Evolutionary conservation across 2,888 invertebrate species (phyloP).

Genomic region (Pecten maximus): DNA sequence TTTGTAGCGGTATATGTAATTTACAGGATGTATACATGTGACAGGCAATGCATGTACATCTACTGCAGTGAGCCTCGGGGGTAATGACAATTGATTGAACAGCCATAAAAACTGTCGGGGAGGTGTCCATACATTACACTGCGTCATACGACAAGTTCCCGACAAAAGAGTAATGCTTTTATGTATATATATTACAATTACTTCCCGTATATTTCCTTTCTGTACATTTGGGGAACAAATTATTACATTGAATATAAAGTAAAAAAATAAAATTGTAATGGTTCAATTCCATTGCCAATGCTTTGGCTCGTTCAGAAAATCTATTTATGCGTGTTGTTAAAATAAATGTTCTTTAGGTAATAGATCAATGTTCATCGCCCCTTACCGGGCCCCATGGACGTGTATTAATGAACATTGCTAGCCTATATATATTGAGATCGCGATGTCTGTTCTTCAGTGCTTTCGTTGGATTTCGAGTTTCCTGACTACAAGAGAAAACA

Average conservation of each 20-base stretch:
- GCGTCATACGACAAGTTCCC: neutral
- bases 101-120: conserved; percentile 21
- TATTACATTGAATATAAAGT: neutral
- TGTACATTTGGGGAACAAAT: neutral
- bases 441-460: neutral
- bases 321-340: neutral
- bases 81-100: conserved; percentile 30
- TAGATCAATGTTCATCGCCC: neutral
- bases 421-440: neutral
- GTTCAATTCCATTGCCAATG: too few relatives aligned
- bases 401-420: neutral
- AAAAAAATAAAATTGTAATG: neutral
- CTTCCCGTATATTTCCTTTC: neutral
- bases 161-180: neutral
- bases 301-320: neutral
- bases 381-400: neutral
- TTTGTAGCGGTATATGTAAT: neutral
- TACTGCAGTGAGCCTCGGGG: neutral
- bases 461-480: neutral
- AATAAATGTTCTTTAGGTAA: neutral
- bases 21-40: neutral
- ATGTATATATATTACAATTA: neutral
- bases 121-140: neutral
- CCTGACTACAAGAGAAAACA: neutral
- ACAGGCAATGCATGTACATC: neutral